Evolutionary conservation across 2,797 vertebrate genomes (phyloP).

Genomic region (Siniperca undulata): DNA sequence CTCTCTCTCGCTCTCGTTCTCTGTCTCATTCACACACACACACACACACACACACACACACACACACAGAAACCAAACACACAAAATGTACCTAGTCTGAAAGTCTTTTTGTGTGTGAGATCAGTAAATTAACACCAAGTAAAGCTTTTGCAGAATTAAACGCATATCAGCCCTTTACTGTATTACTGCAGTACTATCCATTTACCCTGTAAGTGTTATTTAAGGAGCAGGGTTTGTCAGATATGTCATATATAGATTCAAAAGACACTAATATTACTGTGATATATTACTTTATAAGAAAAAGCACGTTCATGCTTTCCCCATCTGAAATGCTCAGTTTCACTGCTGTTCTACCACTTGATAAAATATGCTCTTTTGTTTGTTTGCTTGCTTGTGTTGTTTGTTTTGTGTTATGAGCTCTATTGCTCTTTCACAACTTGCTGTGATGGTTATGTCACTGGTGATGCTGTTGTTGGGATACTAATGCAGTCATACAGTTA

Average conservation of each 20-base stretch:
- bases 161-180: not conserved
- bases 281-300: not conserved
- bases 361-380: not conserved
- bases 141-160: constrained; percentile 10
- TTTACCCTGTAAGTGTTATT: not conserved
- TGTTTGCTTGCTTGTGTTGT: not conserved
- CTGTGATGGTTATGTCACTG: not conserved
- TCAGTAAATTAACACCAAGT: constrained; percentile 27
- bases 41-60: constrained; percentile 10
- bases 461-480: not conserved
- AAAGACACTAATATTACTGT: not conserved
- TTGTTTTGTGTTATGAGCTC: not conserved
- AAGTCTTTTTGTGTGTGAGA: constrained; percentile 23
- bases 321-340: not conserved
- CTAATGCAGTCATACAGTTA: not conserved
- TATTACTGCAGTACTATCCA: not conserved
- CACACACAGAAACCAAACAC: constrained; percentile 8
- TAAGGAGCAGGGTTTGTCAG: not conserved
- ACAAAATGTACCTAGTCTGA: not conserved
- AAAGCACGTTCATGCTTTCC: not conserved
- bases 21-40: constrained; percentile 30
- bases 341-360: not conserved
- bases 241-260: too few species aligned
- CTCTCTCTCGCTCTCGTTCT: constrained; percentile 44
- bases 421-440: not conserved